Evolutionary conservation across 2,797 vertebrate genomes (phyloP).

Genomic region (Pseudopleuronectes americanus): DNA sequence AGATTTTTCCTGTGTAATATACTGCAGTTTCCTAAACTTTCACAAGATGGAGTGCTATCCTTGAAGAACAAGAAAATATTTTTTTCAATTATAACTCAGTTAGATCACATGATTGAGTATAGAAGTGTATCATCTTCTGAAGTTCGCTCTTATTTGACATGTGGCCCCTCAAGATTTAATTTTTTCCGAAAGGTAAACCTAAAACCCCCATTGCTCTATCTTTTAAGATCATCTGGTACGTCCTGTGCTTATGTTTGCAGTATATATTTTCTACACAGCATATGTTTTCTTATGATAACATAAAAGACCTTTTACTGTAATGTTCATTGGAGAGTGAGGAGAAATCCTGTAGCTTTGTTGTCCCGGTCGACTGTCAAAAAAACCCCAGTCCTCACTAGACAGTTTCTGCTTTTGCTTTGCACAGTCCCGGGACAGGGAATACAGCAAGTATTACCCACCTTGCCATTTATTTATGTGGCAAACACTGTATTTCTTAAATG

Average conservation of each 20-base stretch:
- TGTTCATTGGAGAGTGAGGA: too few species aligned
- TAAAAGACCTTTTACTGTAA: too few species aligned
- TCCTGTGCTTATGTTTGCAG: background rate
- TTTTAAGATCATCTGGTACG: background rate
- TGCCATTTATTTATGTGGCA: too few species aligned
- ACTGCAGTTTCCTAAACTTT: conserved; percentile 49
- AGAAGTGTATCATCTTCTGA: background rate
- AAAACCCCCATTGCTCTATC: background rate
- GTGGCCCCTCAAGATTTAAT: background rate
- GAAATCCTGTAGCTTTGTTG: too few species aligned
- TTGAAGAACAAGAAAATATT: conserved; percentile 3
- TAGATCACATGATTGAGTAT: background rate
- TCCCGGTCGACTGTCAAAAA: too few species aligned
- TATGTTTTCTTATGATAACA: too few species aligned
- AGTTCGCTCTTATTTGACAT: background rate
- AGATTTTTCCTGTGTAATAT: background rate
- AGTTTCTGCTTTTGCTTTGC: too few species aligned
- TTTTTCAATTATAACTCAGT: background rate
- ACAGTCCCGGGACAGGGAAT: too few species aligned
- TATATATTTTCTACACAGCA: background rate
- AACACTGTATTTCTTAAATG: background rate
- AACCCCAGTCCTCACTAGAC: too few species aligned
- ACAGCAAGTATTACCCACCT: too few species aligned
- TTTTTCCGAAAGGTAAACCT: background rate
- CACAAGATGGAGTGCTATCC: conserved; percentile 59